Base-by-base conservation (phyloP, 2,113 vertebrate species). In the Indicator indicator region DNA sequence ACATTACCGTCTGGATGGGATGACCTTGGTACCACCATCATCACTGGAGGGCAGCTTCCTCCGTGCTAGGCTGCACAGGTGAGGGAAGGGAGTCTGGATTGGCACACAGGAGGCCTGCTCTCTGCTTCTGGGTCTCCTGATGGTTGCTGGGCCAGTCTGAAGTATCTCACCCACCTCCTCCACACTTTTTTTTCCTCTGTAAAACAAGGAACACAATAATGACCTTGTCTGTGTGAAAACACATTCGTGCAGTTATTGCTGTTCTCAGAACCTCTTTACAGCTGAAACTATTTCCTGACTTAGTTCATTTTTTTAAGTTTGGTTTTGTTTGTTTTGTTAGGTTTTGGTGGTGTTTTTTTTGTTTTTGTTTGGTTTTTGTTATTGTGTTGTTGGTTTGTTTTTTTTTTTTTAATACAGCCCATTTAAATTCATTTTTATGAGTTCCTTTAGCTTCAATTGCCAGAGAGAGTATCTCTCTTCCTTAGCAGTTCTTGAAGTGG, bases 21-120 rank as follows among this genome's bases (percentile, higher is more conserved):
- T 46, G n/a, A 10, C 27, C 48, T 44, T 1, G 1, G 8, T 3
- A n/a, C 38, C 16, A 38, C 9, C 1, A 0, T 27, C 28, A 0
- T 8, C 28, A 19, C 20, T 28, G 4, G 2, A 32, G 24, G 52
- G 46, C 64, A 76, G 76, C 38, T 58, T 70, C 40, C 5, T 11
- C 2, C 0, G 11, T 62, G 44, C 60, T 11, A 44, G 27, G 33
- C 32, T 65, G 60, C 6, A 7, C 23, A 6, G 77, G 32, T 9
- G 24, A 60, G 15, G 23, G 21, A 26, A 67, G 5, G 27, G 59
- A 33, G 23, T 3, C 27, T 10, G 11, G 16, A 23, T 9, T 15
- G 58, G n/a, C 68, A 27, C 0, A 5, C 1, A 2, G 30, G 56
- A 83, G n/a, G 11, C 7, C 28, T 13, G n/a, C 12, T 24, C 20